These are phyloP conservation scores for Pseudorhombus dupliciocellatus DNA, from an alignment of 2,113 vertebrate genomes.

Conservation along the genomic window DNA sequence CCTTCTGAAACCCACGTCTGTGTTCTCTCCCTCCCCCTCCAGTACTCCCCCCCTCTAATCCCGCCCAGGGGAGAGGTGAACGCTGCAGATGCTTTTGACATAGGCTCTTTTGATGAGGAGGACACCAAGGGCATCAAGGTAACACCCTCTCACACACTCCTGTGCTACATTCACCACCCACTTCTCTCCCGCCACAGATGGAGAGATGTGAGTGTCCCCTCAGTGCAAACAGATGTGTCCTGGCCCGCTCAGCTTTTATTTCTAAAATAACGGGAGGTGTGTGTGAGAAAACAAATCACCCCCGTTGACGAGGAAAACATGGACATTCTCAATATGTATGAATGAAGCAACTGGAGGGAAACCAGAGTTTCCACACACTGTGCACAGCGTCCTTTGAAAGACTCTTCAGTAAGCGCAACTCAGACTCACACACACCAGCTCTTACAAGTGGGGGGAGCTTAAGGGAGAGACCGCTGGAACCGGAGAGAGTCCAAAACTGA, in stretches of 20 bases:
- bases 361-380: neutral
- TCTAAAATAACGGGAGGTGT: neutral
- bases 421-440: too few species aligned
- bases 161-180: neutral
- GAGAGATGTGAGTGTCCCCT: neutral
- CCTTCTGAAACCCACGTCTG: neutral
- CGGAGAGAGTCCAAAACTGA: too few species aligned
- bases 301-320: too few species aligned
- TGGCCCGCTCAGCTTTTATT: neutral
- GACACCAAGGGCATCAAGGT: constrained; percentile 99
- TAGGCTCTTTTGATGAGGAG: constrained; percentile 98
- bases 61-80: constrained; percentile 97
- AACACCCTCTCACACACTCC: neutral
- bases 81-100: constrained; percentile 97
- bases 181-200: neutral
- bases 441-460: too few species aligned
- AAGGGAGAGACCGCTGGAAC: too few species aligned
- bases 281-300: too few species aligned
- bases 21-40: neutral
- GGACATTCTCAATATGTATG: too few species aligned
- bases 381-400: too few species aligned
- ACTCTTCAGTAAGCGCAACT: too few species aligned
- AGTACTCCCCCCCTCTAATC: constrained; percentile 95
- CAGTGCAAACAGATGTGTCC: neutral
- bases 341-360: neutral